Conservation (phyloP, 2,113 vertebrate species). For the Melanerpes aurifrons region DNA sequence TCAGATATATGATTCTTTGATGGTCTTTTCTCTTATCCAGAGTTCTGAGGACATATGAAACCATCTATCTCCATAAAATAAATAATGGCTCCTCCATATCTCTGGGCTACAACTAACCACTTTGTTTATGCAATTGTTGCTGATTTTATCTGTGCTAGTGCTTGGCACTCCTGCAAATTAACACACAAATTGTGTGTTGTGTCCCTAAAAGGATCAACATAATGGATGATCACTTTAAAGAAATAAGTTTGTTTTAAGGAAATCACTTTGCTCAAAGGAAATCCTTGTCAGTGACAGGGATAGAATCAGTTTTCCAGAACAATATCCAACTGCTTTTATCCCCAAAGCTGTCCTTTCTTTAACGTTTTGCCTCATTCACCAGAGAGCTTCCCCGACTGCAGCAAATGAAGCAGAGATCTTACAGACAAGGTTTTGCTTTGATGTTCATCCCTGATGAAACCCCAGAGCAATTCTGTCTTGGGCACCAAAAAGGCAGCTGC, state of each 20-base stretch:
- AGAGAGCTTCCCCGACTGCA: background rate
- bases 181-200: background rate
- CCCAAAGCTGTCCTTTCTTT: background rate
- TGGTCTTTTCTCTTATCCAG: background rate
- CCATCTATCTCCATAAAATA: background rate
- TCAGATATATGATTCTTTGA: background rate
- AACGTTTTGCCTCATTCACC: background rate
- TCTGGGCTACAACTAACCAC: constrained; percentile 14
- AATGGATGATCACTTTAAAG: background rate
- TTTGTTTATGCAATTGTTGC: background rate
- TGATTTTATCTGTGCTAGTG: constrained; percentile 35
- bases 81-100: background rate
- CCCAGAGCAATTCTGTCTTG: background rate
- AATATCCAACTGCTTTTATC: background rate
- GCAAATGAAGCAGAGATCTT: background rate
- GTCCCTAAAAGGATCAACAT: background rate
- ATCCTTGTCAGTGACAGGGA: background rate
- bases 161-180: background rate
- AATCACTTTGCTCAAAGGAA: background rate
- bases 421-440: background rate
- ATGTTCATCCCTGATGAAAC: background rate
- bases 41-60: background rate
- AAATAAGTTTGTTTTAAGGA: background rate
- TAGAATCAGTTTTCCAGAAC: background rate
- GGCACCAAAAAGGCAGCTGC: background rate